Conservation (phyloP, 92 coral and sea anemone genomes). For the Phenganax stokvisi region DNA sequence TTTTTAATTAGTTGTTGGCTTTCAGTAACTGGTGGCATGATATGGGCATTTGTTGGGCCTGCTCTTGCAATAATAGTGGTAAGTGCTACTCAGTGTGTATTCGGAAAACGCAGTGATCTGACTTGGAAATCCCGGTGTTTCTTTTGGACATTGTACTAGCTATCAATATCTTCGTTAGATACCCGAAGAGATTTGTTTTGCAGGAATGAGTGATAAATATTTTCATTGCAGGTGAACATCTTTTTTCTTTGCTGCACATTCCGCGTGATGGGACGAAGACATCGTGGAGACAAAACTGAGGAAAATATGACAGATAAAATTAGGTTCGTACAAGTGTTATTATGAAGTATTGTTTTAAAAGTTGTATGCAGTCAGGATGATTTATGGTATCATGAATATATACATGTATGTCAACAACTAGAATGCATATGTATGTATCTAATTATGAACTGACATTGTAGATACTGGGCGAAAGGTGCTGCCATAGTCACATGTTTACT, state of each 20-base stretch:
- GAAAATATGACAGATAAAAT: constrained; percentile 34
- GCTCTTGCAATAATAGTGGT: constrained; percentile 76
- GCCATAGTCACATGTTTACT: constrained; percentile 83
- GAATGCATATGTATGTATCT: background rate
- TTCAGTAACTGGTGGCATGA: constrained; percentile 76
- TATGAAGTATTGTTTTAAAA: background rate
- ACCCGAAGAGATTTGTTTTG: background rate
- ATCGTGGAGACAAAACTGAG: constrained; percentile 25
- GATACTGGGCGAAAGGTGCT: constrained; percentile 94
- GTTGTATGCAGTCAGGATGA: background rate
- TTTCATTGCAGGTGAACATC: constrained; percentile 59
- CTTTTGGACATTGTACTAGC: background rate
- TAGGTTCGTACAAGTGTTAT: background rate
- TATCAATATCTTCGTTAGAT: background rate
- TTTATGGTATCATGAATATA: background rate
- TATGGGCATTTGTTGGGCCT: constrained; percentile 97
- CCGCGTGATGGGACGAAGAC: constrained; percentile 67
- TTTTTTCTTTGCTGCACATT: constrained; percentile 69
- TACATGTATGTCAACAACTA: too few species aligned
- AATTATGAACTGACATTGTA: background rate
- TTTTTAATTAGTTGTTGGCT: constrained; percentile 76
- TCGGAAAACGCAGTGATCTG: background rate
- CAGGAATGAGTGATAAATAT: background rate
- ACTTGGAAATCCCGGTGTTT: background rate
- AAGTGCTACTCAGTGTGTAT: constrained; percentile 38